Percentiles rank a stretch among this genome's conserved stretches.
Evolutionary conservation across 2,888 invertebrate species (phyloP).

Genomic region (Slavum lentiscoides): DNA sequence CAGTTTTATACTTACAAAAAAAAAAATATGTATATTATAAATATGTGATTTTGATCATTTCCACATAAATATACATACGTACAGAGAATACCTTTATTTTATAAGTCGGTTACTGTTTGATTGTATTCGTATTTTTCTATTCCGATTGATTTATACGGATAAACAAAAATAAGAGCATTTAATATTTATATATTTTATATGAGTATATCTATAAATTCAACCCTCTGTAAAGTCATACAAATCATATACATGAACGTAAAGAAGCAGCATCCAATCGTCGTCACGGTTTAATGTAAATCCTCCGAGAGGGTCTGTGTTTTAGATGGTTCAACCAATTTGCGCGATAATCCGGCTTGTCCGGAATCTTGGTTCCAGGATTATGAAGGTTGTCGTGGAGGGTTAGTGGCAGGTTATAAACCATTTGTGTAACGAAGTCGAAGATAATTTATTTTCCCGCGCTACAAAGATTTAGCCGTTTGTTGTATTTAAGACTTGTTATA

Average conservation of each 20-base stretch:
- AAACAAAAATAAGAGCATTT: not conserved
- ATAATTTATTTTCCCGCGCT: constrained; percentile 33
- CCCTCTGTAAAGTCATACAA: constrained; percentile 17
- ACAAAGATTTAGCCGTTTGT: constrained; percentile 2
- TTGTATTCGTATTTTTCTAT: not conserved
- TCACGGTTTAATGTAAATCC: constrained; percentile 44
- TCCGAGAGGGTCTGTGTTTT: constrained; percentile 25
- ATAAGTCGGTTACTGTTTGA: not conserved
- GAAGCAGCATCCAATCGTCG: constrained; percentile 6
- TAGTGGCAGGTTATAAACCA: constrained; percentile 13
- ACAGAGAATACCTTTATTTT: too few species aligned
- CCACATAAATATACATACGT: too few species aligned
- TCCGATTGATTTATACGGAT: constrained; percentile 9
- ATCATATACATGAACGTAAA: not conserved
- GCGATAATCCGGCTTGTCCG: constrained; percentile 46
- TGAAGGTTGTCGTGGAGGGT: constrained; percentile 43
- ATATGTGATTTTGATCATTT: too few species aligned
- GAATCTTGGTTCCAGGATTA: constrained; percentile 47
- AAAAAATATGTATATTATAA: too few species aligned
- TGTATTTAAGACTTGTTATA: not conserved
- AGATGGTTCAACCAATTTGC: constrained; percentile 41
- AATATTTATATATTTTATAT: too few species aligned
- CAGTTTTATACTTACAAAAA: too few species aligned
- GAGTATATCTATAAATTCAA: not conserved
- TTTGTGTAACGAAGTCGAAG: constrained; percentile 33